Evolutionary conservation across 2,797 vertebrate species (phyloP), one percentile per base, ranked within the genome.

Genomic region (Myripristis jacobus): DNA sequence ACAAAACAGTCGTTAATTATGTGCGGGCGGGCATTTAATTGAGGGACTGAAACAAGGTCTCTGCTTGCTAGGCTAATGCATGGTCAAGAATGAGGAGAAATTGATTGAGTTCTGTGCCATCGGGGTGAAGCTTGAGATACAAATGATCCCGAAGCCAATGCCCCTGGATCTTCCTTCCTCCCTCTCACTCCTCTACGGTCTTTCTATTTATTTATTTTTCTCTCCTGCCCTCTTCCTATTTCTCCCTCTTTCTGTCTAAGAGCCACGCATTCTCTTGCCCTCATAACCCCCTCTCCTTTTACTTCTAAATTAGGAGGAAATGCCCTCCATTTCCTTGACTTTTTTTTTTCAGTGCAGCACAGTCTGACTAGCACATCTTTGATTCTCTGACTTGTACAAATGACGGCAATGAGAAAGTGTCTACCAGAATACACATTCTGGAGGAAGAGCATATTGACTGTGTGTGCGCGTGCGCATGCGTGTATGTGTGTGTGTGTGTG

Each of bases 1-100:
- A 94, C 92, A 92, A 94, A 94, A 93, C 92, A 92, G 89, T 90
- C 74, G 81, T 94, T 95, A 94, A 94, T 94, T 94, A 94, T 91
- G 89, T 89, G 86, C 67, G 70, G 84, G 85, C 83, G 88, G 87
- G 83, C 88, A 79, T 93, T 93, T 94, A 91, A 95, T 91, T 93
- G 92, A 91, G 81, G 81, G 68, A 88, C 79, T 71, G 86, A 91
- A 92, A 92, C 82, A 81, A 85, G 91, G 83, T 68, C 81, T 67
- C 79, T 80, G 81, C 82, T 83, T 67, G 74, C 89, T 75, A 80
- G 87, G 79, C 86, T 88, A 84, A 91, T 87, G 83, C 80, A 29
- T 47, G 68, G 79, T 82, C 79, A 87, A 78, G 88, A 91, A 90
- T 67, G 81, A 86, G 75, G 76, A 83, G 75, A 43, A 43, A 92